phyloP scores from a whole-genome alignment of 2,797 vertebrate species.

The Sebastes flavidus region DNA sequence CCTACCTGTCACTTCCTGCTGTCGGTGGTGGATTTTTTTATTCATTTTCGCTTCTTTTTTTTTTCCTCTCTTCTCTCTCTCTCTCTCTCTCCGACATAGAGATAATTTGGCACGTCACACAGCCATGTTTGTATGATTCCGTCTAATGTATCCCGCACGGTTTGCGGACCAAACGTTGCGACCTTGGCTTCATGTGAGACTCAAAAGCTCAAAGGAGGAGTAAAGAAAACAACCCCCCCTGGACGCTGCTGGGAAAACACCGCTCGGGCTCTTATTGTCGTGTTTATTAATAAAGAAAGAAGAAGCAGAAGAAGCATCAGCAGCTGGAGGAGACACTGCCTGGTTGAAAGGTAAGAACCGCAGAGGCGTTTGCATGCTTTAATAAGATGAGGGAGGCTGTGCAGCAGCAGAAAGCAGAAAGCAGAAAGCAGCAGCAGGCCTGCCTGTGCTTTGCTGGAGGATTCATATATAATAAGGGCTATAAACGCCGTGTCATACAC shows the following conservation, averaged over 20 bases:
- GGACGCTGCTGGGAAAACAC: conserved; percentile 35
- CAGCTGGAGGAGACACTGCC: conserved; percentile 11
- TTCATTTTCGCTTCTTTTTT: conserved; percentile 42
- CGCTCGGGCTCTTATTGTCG: not conserved
- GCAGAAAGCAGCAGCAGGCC: conserved; percentile 28
- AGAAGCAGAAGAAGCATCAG: not conserved
- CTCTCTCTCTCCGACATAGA: no score
- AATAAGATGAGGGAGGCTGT: not conserved
- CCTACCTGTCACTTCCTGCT: conserved; percentile 80
- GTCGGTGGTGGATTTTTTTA: conserved; percentile 40
- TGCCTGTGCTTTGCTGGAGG: not conserved
- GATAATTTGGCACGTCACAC: conserved; percentile 46
- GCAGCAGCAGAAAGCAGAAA: not conserved
- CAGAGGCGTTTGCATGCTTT: not conserved
- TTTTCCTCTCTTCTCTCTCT: not conserved
- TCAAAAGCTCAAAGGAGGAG: conserved; percentile 44
- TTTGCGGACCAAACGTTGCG: conserved; percentile 45
- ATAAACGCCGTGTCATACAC: conserved; percentile 1
- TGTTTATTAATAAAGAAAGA: not conserved
- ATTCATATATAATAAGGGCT: not conserved
- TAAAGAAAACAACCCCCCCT: conserved; percentile 9
- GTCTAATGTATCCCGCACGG: conserved; percentile 53
- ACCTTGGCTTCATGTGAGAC: conserved; percentile 60
- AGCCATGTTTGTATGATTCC: conserved; percentile 57
- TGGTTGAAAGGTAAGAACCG: conserved; percentile 35